Conservation (phyloP, 1,140 invertebrate species). For the Phymastichus coffea region DNA sequence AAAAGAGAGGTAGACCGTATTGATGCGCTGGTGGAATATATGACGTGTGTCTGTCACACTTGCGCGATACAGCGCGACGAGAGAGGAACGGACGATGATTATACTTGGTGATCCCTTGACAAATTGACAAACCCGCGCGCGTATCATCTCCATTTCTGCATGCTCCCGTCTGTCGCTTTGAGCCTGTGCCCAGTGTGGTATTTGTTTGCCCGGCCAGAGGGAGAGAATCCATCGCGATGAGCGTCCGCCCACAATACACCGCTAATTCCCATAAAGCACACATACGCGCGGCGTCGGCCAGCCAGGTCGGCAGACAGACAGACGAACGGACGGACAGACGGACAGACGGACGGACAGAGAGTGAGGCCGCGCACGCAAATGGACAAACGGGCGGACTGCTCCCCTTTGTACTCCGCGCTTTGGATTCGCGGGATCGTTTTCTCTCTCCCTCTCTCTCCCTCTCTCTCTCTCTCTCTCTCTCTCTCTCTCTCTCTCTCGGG, state of each 20-base stretch:
- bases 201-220: slow-evolving; percentile 30
- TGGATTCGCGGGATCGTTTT: slow-evolving; percentile 8
- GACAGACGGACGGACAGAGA: neutral
- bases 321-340: no score
- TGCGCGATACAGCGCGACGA: no score
- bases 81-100: slow-evolving; percentile 42
- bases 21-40: no score
- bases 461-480: neutral
- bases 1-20: no score
- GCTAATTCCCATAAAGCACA: neutral
- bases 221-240: slow-evolving; percentile 21
- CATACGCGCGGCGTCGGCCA: neutral
- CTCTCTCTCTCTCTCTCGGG: no score
- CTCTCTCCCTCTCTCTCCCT: neutral
- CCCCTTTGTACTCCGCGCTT: slow-evolving; percentile 10
- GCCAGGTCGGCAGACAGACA: no score
- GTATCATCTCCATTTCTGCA: slow-evolving; percentile 30
- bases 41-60: no score
- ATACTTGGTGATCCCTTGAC: slow-evolving; percentile 51
- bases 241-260: slow-evolving; percentile 52
- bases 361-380: slow-evolving; percentile 43
- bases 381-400: slow-evolving; percentile 49
- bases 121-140: slow-evolving; percentile 52
- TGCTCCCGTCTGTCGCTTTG: slow-evolving; percentile 9
- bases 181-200: slow-evolving; percentile 12